Conservation (phyloP, 2,113 vertebrate species). For the Eira barbara region DNA sequence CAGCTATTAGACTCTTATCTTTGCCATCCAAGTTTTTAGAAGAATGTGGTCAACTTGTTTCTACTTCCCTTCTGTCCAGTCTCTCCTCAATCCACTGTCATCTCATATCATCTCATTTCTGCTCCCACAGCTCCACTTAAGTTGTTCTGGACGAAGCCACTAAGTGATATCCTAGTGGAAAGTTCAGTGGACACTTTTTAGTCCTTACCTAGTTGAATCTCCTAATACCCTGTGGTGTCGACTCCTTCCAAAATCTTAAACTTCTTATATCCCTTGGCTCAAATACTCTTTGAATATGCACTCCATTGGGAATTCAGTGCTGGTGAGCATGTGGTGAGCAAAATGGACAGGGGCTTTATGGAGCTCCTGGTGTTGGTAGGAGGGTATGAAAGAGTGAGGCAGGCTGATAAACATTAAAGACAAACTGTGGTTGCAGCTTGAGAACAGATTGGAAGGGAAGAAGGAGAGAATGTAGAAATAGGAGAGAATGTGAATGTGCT, state of each 20-base stretch:
- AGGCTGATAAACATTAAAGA: not conserved
- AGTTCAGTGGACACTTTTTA: not conserved
- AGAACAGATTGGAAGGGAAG: not conserved
- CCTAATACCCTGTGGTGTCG: not conserved
- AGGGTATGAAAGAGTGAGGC: too few species aligned
- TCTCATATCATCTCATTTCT: not conserved
- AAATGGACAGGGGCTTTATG: too few species aligned
- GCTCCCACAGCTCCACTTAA: not conserved
- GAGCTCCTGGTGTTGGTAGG: not conserved
- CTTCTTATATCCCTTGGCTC: not conserved
- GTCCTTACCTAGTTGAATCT: not conserved
- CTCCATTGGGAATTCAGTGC: not conserved
- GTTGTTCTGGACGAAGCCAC: not conserved
- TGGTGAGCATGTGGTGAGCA: not conserved
- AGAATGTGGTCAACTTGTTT: not conserved
- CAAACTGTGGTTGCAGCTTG: not conserved
- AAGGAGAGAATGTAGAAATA: not conserved
- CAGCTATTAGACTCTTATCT: not conserved
- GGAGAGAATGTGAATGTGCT: not conserved
- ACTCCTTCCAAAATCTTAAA: not conserved
- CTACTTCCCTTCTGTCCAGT: not conserved
- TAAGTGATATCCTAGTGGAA: rapidly evolving
- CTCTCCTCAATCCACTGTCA: not conserved
- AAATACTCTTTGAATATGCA: not conserved
- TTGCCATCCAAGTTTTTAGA: not conserved